A percentile compares a stretch with the other conserved stretches of the same genome.
phyloP scores from a whole-genome alignment of 2,113 vertebrate species.

The Cervus canadensis region DNA sequence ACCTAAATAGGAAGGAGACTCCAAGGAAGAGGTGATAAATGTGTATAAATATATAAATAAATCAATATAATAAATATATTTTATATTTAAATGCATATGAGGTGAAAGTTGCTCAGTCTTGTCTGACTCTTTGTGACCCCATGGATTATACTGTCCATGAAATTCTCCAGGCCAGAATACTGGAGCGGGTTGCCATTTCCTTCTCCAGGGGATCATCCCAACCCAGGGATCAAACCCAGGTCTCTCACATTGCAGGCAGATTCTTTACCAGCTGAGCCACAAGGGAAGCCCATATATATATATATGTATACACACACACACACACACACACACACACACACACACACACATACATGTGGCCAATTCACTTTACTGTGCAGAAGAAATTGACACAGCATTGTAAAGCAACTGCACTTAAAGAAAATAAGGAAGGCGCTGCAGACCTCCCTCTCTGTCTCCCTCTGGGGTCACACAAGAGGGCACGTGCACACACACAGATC shows the following conservation, averaged over 20 bases:
- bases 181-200: background rate
- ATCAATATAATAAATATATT: background rate
- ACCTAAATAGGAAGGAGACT: background rate
- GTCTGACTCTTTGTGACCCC: background rate
- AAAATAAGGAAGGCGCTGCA: background rate
- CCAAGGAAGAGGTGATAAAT: background rate
- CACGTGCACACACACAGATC: background rate
- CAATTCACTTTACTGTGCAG: background rate
- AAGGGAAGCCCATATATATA: background rate
- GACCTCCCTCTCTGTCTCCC: background rate
- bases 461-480: background rate
- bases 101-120: background rate
- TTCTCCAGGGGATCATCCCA: background rate
- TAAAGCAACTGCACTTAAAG: background rate
- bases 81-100: background rate
- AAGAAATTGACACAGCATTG: background rate
- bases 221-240: background rate
- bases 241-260: background rate
- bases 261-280: background rate
- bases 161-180: background rate
- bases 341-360: background rate
- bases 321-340: background rate
- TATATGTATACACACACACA: background rate
- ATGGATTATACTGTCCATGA: background rate
- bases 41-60: background rate